A percentile compares a stretch with the other conserved stretches of the same genome.
These are phyloP conservation scores for Xenopus laevis DNA, from an alignment of 2,113 vertebrate genomes.

Conservation along the genomic window DNA sequence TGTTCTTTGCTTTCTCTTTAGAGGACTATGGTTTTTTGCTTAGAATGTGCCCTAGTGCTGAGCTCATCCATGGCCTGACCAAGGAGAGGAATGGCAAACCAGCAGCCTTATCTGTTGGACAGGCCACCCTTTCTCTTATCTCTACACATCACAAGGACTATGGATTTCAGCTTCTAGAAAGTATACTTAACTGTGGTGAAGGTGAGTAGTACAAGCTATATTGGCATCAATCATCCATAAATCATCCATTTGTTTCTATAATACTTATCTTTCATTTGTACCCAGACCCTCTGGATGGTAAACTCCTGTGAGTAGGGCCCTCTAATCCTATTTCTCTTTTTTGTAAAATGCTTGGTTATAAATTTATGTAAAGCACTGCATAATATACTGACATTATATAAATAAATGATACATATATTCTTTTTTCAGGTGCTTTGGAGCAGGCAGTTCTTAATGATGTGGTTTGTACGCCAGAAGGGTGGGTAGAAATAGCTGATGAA, in stretches of 20 bases:
- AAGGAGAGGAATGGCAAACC: conserved; percentile 52
- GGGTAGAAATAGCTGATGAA: conserved; percentile 48
- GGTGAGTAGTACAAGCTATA: conserved; percentile 43
- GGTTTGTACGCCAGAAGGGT: conserved; percentile 45
- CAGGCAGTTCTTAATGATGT: conserved; percentile 51
- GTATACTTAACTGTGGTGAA: conserved; percentile 50
- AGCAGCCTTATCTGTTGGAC: conserved; percentile 51
- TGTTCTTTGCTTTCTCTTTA: conserved; percentile 46
- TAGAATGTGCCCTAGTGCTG: conserved; percentile 50
- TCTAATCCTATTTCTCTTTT: too few relatives aligned
- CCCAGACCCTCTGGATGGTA: too few relatives aligned
- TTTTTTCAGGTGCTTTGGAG: conserved; percentile 46
- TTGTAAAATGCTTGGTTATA: too few relatives aligned
- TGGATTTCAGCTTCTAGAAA: conserved; percentile 58
- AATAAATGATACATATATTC: not conserved
- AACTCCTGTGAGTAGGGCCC: too few relatives aligned
- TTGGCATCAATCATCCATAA: too few relatives aligned
- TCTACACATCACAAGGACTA: conserved; percentile 50
- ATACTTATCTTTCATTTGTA: too few relatives aligned
- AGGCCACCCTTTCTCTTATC: conserved; percentile 53
- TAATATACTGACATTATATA: not conserved
- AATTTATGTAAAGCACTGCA: too few relatives aligned
- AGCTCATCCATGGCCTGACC: conserved; percentile 58
- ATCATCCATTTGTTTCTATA: too few relatives aligned
- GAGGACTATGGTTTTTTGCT: conserved; percentile 63